A percentile compares a stretch with the other conserved stretches of the same genome.
phyloP scores from a whole-genome alignment of 2,113 vertebrate genomes.

The Periophthalmus modestus region DNA sequence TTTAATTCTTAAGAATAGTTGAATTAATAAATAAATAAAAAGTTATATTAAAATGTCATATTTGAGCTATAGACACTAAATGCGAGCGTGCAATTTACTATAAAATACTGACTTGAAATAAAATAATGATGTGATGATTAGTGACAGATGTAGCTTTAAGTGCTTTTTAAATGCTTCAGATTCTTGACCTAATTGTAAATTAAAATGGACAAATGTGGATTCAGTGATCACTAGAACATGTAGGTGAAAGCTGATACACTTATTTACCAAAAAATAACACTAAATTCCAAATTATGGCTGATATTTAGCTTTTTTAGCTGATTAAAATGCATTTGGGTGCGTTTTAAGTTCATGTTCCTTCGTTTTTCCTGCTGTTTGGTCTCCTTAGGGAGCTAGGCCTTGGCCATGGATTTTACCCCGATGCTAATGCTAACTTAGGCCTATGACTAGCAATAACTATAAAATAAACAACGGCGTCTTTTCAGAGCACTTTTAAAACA shows the following conservation, averaged over 20 bases:
- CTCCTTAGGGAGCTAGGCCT: constrained; percentile 4
- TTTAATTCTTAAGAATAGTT: too few species aligned
- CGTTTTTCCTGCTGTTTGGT: background rate
- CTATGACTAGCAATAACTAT: background rate
- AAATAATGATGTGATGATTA: background rate
- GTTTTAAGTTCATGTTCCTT: background rate
- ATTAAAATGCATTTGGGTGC: background rate
- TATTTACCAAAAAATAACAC: background rate
- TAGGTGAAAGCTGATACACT: background rate
- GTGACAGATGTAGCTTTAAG: background rate
- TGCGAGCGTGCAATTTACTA: background rate
- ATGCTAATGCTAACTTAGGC: constrained; percentile 6
- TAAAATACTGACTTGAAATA: background rate
- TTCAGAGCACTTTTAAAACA: background rate
- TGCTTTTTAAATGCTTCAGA: background rate
- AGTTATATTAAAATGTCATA: too few species aligned
- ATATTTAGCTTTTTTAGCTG: background rate
- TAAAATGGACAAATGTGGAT: too few species aligned
- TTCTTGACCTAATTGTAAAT: background rate
- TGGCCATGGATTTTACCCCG: background rate
- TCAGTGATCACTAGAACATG: too few species aligned
- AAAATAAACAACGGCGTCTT: background rate
- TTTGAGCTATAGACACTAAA: too few species aligned
- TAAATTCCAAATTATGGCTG: background rate
- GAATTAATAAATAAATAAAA: too few species aligned